These are phyloP conservation scores for Prenolepis imparis DNA, from an alignment of 2,888 invertebrate species.

Conservation along the genomic window DNA sequence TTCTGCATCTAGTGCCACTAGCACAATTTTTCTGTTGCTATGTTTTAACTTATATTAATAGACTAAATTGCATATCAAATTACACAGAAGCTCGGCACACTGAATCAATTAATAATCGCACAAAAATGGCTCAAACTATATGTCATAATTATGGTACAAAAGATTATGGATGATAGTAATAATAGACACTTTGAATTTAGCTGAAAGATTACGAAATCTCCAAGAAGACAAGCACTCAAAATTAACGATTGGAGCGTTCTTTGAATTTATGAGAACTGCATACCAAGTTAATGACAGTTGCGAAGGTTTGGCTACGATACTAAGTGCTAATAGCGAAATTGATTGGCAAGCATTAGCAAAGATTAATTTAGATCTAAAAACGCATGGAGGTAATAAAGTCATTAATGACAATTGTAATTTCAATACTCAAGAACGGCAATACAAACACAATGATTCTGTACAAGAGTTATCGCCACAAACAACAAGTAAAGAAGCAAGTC, in stretches of 20 bases:
- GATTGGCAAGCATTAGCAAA: constrained; percentile 87
- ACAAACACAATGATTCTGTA: constrained; percentile 1
- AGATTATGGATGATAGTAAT: neutral
- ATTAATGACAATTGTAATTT: constrained; percentile 45
- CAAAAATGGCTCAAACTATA: constrained; percentile 14
- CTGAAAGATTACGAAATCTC: constrained; percentile 57
- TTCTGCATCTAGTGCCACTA: constrained; percentile 22
- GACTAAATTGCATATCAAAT: neutral
- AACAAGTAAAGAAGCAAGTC: constrained; percentile 21
- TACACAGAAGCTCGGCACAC: neutral
- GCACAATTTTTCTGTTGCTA: constrained; percentile 9
- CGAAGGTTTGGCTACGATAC: constrained; percentile 84
- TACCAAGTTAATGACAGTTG: constrained; percentile 89
- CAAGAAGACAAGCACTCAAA: constrained; percentile 85
- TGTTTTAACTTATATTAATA: constrained; percentile 3
- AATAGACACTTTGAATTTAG: constrained; percentile 54
- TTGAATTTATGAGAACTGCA: constrained; percentile 91
- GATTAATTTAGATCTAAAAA: constrained; percentile 83
- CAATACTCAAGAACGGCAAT: constrained; percentile 29
- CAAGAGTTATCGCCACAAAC: constrained; percentile 26
- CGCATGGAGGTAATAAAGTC: constrained; percentile 79
- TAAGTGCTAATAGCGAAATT: constrained; percentile 85
- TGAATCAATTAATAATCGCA: constrained; percentile 24
- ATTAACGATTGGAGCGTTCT: constrained; percentile 90
- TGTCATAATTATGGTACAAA: neutral